A percentile compares a stretch with the other conserved stretches of the same genome.
Conservation (phyloP, 2,797 vertebrate species). For the Coranthus polyacanthus region DNA sequence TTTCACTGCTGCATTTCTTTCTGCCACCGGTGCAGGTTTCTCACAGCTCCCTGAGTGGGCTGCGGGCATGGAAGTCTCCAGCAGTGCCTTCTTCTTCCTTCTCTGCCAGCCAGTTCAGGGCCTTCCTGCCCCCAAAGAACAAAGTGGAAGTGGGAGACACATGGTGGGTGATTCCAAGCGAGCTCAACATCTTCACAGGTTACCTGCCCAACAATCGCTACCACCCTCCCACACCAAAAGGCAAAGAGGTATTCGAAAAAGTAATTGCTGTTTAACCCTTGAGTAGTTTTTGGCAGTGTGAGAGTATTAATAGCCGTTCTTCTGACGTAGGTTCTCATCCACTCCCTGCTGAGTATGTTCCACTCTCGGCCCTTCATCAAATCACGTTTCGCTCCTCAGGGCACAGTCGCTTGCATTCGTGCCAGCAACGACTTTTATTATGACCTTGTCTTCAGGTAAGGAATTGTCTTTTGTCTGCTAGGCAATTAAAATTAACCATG, state of each 20-base stretch:
- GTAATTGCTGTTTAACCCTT: neutral
- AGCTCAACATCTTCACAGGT: constrained; percentile 95
- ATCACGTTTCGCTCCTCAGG: constrained; percentile 95
- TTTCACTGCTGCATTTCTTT: neutral
- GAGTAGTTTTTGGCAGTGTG: neutral
- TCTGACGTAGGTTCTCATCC: constrained; percentile 88
- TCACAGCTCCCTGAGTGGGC: constrained; percentile 90
- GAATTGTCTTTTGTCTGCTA: neutral
- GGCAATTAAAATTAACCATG: neutral
- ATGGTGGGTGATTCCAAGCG: constrained; percentile 97
- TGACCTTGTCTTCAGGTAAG: constrained; percentile 92
- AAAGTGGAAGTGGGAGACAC: constrained; percentile 88
- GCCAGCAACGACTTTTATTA: constrained; percentile 94
- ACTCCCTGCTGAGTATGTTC: constrained; percentile 95
- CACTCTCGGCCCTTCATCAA: constrained; percentile 95
- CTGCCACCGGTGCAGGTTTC: constrained; percentile 86
- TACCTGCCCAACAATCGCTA: constrained; percentile 97
- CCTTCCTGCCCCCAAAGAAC: constrained; percentile 92
- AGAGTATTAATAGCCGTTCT: neutral
- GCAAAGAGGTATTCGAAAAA: constrained; percentile 91
- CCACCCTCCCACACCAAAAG: constrained; percentile 92
- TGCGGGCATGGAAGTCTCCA: constrained; percentile 92
- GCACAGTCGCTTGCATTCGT: constrained; percentile 92
- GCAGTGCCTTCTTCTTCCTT: constrained; percentile 82
- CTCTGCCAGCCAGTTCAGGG: constrained; percentile 90